Base-by-base conservation (phyloP, 2,797 vertebrate species). In the Peromyscus nudipes region DNA sequence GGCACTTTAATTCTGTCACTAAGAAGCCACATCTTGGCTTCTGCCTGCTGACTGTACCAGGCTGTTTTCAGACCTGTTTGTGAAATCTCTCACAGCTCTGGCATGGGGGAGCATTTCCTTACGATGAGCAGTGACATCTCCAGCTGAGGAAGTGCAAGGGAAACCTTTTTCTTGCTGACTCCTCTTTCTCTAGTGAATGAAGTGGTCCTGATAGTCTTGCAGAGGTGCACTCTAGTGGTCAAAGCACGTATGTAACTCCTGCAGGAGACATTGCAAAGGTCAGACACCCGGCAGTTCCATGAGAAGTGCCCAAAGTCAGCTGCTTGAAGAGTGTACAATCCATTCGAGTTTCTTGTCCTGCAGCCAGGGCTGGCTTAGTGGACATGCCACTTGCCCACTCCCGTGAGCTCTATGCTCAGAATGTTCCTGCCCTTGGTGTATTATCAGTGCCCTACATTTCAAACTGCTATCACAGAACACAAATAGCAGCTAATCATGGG, bases 91-190 rank as follows among this genome's bases (percentile, higher is more conserved):
- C 46, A 52, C 82, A 93, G 43, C 19, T 31, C 69, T 43, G 75
- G 83, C 27, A 73, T 85, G 60, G 88, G 71, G 65, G 52, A 95
- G 14, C 60, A 81, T 89, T 95, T 94, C 76, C 67, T 94, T 13
- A 52, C 65, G 67, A 95, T 81, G 88, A 93, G 91, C 94, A 93
- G 89, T 98, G 97, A 96, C 94, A 94, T 98, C 96, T 94, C 97
- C 17, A 62, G 95, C 96, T 37, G 49, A 10, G n/a, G 43, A 92
- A 92, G 87, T 85, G 29, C 89, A 69, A 79, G 73, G 90, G 77
- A 94, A 96, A 96, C 84, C 73, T 94, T 97, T 97, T 95, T 97
- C 97, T 97, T 96, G 95, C 95, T 88, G 89, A 79, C 87, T 92
- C 85, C 29, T 82, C 69, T 91, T 77, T 85, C 94, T 57, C 64